Conservation (phyloP, 1,140 invertebrate genomes). For the Bombus affinis region DNA sequence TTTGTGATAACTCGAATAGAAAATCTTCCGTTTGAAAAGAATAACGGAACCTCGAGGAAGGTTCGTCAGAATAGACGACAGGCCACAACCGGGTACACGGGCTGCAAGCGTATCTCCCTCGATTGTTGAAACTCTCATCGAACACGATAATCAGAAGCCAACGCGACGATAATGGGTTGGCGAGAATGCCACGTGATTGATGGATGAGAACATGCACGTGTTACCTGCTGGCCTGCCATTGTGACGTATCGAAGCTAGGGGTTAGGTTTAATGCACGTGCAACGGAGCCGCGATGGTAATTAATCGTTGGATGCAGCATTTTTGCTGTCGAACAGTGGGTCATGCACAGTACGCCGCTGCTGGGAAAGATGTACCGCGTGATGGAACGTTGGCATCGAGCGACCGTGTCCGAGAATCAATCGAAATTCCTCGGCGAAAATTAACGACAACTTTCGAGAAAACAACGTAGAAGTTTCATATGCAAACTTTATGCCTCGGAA, state of each 20-base stretch:
- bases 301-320: conserved; percentile 27
- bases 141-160: conserved; percentile 43
- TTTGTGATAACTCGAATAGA: too few relatives aligned
- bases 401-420: background rate
- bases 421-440: background rate
- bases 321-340: conserved; percentile 8
- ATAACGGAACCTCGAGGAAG: background rate
- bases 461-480: background rate
- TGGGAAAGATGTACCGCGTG: background rate
- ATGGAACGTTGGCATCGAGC: background rate
- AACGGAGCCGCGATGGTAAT: conserved; percentile 5
- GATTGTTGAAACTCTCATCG: conserved; percentile 2
- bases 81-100: background rate
- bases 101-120: background rate
- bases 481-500: background rate
- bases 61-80: background rate
- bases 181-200: conserved; percentile 44
- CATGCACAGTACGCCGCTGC: background rate
- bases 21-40: background rate
- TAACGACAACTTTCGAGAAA: background rate
- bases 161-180: conserved; percentile 31
- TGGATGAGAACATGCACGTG: conserved; percentile 43
- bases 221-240: conserved; percentile 31
- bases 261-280: conserved; percentile 22
- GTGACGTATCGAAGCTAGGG: conserved; percentile 12